A percentile compares a stretch with the other conserved stretches of the same genome.
Conservation (phyloP, 2,113 vertebrate species). For the Galbula dea region DNA sequence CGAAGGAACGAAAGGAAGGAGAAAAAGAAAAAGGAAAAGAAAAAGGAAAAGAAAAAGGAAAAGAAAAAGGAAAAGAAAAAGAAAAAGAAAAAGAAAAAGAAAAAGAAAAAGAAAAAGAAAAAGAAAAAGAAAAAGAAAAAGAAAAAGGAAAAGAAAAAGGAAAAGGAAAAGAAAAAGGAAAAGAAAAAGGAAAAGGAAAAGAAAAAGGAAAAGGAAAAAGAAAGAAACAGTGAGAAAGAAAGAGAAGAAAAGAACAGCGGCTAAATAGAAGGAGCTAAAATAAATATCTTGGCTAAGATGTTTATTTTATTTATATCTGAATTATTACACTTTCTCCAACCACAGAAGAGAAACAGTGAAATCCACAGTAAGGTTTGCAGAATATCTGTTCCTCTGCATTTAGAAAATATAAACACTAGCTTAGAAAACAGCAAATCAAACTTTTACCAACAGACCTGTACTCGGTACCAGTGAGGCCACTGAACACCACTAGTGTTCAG, state of each 20-base stretch:
- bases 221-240: too few relatives aligned
- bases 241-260: too few relatives aligned
- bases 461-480: rapidly evolving
- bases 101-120: neutral
- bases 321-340: neutral
- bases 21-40: neutral
- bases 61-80: too few relatives aligned
- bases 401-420: neutral
- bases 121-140: too few relatives aligned
- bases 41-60: too few relatives aligned
- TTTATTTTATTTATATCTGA: too few relatives aligned
- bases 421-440: neutral
- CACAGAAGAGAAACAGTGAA: neutral
- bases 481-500: rapidly evolving
- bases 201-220: too few relatives aligned
- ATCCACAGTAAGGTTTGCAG: neutral
- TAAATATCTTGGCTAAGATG: neutral
- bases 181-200: too few relatives aligned
- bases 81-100: too few relatives aligned
- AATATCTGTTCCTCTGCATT: neutral
- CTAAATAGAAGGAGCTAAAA: neutral
- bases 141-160: neutral
- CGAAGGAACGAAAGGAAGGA: neutral
- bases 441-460: neutral
- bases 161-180: too few relatives aligned